phyloP scores from a whole-genome alignment of 2,888 invertebrate species.

The Eulithis testata region DNA sequence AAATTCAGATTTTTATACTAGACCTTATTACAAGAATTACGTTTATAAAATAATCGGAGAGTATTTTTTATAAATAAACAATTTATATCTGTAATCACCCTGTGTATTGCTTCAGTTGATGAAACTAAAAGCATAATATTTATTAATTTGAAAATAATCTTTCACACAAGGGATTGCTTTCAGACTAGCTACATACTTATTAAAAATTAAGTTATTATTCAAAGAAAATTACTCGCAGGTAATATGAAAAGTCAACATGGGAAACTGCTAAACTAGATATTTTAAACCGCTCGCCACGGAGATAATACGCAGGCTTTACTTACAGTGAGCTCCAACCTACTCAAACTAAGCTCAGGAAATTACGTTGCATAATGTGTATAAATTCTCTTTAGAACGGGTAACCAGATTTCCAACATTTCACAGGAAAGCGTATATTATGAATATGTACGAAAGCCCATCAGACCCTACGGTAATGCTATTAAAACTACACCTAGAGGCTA shows the following conservation, averaged over 20 bases:
- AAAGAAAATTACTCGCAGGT: no score
- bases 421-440: constrained; percentile 22
- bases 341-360: constrained; percentile 26
- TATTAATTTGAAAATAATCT: no score
- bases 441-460: constrained; percentile 39
- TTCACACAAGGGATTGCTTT: no score
- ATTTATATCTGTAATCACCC: no score
- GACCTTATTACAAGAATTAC: no score
- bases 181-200: no score
- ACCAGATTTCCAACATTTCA: constrained; percentile 27
- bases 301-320: constrained; percentile 16
- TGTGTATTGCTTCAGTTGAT: no score
- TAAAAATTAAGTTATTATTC: no score
- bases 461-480: constrained; percentile 70
- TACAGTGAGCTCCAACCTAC: constrained; percentile 14
- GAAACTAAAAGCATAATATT: no score
- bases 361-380: constrained; percentile 25
- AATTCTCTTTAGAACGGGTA: constrained; percentile 27
- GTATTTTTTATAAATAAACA: no score
- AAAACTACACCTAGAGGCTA: constrained; percentile 59
- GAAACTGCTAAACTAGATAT: constrained; percentile 1
- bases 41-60: no score
- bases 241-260: constrained; percentile 1
- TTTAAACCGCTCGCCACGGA: constrained; percentile 2
- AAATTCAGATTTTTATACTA: no score